phyloP scores from a whole-genome alignment of 2,113 vertebrate genomes.

The Rhinopomastus cyanomelas region DNA sequence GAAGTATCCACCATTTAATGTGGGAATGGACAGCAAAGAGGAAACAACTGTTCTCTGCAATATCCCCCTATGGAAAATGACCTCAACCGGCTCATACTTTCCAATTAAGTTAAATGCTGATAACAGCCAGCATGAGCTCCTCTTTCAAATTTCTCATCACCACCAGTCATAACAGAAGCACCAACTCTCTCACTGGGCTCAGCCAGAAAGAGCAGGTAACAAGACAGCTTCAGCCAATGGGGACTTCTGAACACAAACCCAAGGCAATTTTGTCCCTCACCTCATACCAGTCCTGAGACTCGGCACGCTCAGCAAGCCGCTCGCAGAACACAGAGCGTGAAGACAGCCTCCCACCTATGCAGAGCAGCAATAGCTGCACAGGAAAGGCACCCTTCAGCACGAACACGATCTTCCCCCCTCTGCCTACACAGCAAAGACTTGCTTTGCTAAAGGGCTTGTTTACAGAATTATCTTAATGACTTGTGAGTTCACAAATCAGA shows the following conservation, averaged over 20 bases:
- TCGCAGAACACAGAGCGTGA: background rate
- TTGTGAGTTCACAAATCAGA: conserved; percentile 32
- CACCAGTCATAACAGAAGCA: background rate
- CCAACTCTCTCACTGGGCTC: background rate
- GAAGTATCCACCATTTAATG: background rate
- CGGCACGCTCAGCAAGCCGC: background rate
- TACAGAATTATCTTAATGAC: background rate
- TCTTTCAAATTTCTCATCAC: background rate
- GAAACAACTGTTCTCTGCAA: background rate
- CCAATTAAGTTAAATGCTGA: background rate
- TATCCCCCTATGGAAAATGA: conserved; percentile 10
- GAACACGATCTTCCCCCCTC: background rate
- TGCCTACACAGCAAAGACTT: background rate
- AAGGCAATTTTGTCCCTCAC: background rate
- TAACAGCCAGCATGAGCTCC: background rate
- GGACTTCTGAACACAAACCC: background rate
- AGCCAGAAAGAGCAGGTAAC: background rate
- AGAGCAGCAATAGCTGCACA: background rate
- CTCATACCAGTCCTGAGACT: background rate
- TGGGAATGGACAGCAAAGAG: background rate
- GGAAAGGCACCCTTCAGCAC: background rate
- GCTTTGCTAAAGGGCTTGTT: background rate
- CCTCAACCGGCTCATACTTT: conserved; percentile 11
- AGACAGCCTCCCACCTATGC: background rate
- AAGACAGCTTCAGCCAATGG: rapidly evolving